Evolutionary conservation across 2,888 invertebrate species (phyloP), one percentile per base, ranked within the genome.

Genomic region (Volucella zonaria): DNA sequence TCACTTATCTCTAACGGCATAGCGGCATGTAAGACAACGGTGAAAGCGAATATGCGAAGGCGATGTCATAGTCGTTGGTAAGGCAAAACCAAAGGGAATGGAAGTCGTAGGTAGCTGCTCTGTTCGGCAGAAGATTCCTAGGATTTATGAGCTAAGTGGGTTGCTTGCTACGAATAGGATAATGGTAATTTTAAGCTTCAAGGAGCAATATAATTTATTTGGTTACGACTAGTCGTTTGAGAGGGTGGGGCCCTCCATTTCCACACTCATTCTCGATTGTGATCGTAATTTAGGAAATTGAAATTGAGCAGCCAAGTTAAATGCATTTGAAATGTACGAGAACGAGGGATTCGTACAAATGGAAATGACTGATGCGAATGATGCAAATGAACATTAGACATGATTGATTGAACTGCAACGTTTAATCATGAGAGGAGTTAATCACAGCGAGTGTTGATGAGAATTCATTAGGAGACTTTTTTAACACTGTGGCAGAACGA

Each of bases 111-210:
- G 31, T 31, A 31, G 31, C 31, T 31, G 31, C 2, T 31, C 51
- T 18, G 66, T 76, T 75, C 61, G 45, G 40, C 49, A 80, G 61
- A 77, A 68, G 59, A 85, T 73, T 73, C 71, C 12, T 40, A 51
- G 71, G 52, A 85, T 85, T 85, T 85, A 85, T 85, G 81, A 73
- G 76, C 47, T 14, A 42, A 71, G 61, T 70, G 66, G 73, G 70
- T 66, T 62, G 75, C 8, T 52, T 80, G 64, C 64, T 40, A 49
- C 73, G 58, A 58, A 6, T 31, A 6, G 76, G 81, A 73, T 81
- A 85, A 85, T 85, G 85, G 76, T 81, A 85, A 85, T 85, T 85
- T 85, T 81, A 76, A 81, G 85, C 81, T 85, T 81, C 76, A 77
- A 77, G 81, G 68, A 81, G 67, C 81, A 77, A 75, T 76, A 77